Evolutionary conservation across 2,888 invertebrate genomes (phyloP).

Genomic region (Heliconius hortense): DNA sequence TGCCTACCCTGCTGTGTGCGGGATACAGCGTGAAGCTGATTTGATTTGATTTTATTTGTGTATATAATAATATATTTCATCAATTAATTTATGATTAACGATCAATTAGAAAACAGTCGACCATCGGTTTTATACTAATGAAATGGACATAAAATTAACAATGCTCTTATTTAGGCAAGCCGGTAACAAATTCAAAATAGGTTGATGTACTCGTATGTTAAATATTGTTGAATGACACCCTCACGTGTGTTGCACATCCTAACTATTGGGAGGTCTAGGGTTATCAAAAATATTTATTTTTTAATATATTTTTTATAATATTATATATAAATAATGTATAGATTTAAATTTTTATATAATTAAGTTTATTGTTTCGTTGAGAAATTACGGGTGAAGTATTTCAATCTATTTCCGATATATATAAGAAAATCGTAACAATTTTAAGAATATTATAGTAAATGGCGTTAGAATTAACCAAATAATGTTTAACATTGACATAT

Average conservation of each 20-base stretch:
- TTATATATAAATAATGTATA: neutral
- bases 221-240: constrained; percentile 47
- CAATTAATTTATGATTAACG: neutral
- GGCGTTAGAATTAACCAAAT: neutral
- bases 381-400: neutral
- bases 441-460: neutral
- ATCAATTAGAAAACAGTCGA: constrained; percentile 10
- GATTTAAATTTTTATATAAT: neutral
- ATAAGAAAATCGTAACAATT: neutral
- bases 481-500: constrained; percentile 20
- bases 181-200: constrained; percentile 41
- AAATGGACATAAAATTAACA: constrained; percentile 36
- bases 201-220: constrained; percentile 43
- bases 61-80: neutral
- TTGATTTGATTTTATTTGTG: too few species aligned
- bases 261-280: constrained; percentile 39
- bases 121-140: constrained; percentile 28
- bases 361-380: neutral
- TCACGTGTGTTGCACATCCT: constrained; percentile 43
- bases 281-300: constrained; percentile 15
- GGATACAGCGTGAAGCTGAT: too few species aligned
- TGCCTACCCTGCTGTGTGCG: too few species aligned
- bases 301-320: neutral
- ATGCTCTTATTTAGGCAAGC: constrained; percentile 35
- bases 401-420: neutral